A percentile compares a stretch with the other conserved stretches of the same genome.
Conservation (phyloP, 2,888 invertebrate genomes). For the Carcina quercana region DNA sequence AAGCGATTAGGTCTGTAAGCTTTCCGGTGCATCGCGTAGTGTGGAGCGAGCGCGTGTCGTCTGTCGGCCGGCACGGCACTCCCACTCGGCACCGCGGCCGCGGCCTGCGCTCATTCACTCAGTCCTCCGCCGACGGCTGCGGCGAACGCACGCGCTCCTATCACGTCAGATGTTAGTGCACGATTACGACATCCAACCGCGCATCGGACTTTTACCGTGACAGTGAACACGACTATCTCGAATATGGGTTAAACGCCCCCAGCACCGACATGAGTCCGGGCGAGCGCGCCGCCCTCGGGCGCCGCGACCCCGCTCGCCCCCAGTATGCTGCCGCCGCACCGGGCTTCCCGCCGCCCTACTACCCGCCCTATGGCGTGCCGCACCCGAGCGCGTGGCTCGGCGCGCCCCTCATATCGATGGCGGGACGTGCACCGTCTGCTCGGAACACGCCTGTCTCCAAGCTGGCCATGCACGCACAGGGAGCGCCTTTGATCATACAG, state of each 20-base stretch:
- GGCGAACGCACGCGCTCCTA: constrained; percentile 55
- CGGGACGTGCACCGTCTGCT: constrained; percentile 71
- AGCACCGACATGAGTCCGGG: constrained; percentile 66
- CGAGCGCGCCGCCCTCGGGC: constrained; percentile 70
- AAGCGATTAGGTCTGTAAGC: constrained; percentile 65
- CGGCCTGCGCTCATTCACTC: constrained; percentile 63
- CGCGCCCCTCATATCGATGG: constrained; percentile 87
- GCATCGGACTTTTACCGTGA: constrained; percentile 64
- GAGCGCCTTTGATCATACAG: constrained; percentile 86
- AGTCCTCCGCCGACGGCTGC: constrained; percentile 64
- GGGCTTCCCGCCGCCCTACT: constrained; percentile 69
- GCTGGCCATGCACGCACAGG: constrained; percentile 88
- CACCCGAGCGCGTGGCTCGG: constrained; percentile 83
- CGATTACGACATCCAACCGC: constrained; percentile 68
- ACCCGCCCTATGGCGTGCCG: constrained; percentile 67
- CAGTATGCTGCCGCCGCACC: constrained; percentile 66
- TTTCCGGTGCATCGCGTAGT: constrained; percentile 69
- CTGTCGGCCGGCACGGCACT: constrained; percentile 63
- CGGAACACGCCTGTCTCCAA: constrained; percentile 78
- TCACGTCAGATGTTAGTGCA: constrained; percentile 67
- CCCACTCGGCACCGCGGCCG: constrained; percentile 54
- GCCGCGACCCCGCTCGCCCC: constrained; percentile 70
- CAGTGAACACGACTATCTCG: constrained; percentile 57
- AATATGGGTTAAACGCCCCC: constrained; percentile 84
- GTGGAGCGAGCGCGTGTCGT: too few relatives aligned